phyloP scores from a whole-genome alignment of 2,797 vertebrate species.

The Tragelaphus eurycerus region DNA sequence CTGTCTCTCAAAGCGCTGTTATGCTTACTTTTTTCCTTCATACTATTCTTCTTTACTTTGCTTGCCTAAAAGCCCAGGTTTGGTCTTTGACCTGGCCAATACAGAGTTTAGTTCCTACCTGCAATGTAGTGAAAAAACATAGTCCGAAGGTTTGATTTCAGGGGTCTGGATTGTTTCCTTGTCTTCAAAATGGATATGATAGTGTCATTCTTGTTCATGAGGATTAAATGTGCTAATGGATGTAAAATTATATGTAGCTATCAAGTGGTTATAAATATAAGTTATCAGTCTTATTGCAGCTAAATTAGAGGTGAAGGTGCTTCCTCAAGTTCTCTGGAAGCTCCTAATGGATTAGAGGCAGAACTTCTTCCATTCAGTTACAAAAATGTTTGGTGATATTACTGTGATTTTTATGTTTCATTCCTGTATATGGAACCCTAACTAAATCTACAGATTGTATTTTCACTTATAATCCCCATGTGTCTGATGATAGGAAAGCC shows the following conservation, averaged over 20 bases:
- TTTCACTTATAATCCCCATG: constrained; percentile 23
- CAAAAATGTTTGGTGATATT: not conserved
- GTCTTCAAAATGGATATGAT: constrained; percentile 3
- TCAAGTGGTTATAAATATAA: not conserved
- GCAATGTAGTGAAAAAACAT: not conserved
- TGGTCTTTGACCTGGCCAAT: not conserved
- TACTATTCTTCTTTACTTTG: not conserved
- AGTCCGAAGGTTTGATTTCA: not conserved
- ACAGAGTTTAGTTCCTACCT: not conserved
- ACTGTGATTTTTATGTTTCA: not conserved
- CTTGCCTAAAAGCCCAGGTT: not conserved
- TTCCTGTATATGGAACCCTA: not conserved
- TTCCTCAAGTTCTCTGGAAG: constrained; percentile 14
- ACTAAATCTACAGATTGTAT: constrained; percentile 40
- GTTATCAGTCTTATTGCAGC: not conserved
- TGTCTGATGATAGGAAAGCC: constrained; percentile 43
- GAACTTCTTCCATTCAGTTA: not conserved
- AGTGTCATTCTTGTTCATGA: constrained; percentile 26
- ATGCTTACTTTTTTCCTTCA: not conserved
- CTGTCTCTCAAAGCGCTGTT: not conserved
- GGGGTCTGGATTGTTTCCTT: constrained; percentile 15
- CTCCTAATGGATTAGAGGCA: not conserved
- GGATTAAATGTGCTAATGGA: constrained; percentile 24
- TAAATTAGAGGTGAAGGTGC: not conserved
- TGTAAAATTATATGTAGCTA: constrained; percentile 38